These are phyloP conservation scores for Cheilinus undulatus DNA, from an alignment of 2,113 vertebrate species.

Conservation along the genomic window DNA sequence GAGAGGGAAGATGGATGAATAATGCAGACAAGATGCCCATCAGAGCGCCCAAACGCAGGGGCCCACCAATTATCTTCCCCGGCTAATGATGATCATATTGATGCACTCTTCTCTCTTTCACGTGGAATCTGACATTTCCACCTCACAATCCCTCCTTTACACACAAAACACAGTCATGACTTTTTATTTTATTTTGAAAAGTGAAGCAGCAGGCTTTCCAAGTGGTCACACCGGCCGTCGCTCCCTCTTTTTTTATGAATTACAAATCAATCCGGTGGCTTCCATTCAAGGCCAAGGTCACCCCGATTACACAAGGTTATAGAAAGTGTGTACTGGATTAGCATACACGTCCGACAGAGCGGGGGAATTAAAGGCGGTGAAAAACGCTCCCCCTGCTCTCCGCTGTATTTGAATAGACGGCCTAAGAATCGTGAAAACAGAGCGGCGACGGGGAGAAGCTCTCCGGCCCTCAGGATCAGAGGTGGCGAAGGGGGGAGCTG, in stretches of 20 bases:
- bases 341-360: slow-evolving; percentile 89
- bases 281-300: slow-evolving; percentile 92
- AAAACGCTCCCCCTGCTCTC: slow-evolving; percentile 83
- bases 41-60: slow-evolving; percentile 74
- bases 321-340: slow-evolving; percentile 84
- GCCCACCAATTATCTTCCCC: slow-evolving; percentile 79
- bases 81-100: slow-evolving; percentile 79
- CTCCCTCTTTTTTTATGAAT: slow-evolving; percentile 91
- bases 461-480: slow-evolving; percentile 87
- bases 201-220: slow-evolving; percentile 42
- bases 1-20: slow-evolving; percentile 78
- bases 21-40: slow-evolving; percentile 82
- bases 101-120: too few species aligned
- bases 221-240: slow-evolving; percentile 61
- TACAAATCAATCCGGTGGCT: slow-evolving; percentile 91
- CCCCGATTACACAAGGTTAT: slow-evolving; percentile 95
- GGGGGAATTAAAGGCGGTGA: slow-evolving; percentile 88
- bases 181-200: slow-evolving; percentile 70
- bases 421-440: slow-evolving; percentile 88
- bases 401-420: slow-evolving; percentile 89
- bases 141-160: not conserved
- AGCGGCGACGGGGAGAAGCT: slow-evolving; percentile 72
- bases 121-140: slow-evolving; percentile 65
- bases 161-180: not conserved
- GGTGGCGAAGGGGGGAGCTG: slow-evolving; percentile 39